Evolutionary conservation across 1,140 invertebrate species (phyloP).

Genomic region (Musca domestica): DNA sequence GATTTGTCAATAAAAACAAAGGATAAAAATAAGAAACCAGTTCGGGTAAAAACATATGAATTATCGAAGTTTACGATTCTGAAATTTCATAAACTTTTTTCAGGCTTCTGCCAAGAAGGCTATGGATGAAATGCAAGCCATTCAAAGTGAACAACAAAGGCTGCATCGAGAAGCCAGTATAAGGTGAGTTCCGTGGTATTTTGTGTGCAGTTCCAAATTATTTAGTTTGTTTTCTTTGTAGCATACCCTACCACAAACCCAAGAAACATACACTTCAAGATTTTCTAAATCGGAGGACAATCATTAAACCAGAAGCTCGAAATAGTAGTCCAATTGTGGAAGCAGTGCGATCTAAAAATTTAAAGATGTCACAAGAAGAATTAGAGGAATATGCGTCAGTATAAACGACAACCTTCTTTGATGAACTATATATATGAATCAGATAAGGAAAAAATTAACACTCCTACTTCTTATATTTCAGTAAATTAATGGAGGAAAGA

Average conservation of each 20-base stretch:
- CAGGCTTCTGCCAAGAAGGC: conserved; percentile 56
- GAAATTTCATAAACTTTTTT: not conserved
- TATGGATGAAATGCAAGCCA: conserved; percentile 52
- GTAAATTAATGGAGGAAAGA: conserved; percentile 56
- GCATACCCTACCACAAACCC: conserved; percentile 71
- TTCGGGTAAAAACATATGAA: not conserved
- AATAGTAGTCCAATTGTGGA: conserved; percentile 34
- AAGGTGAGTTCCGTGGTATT: conserved; percentile 24
- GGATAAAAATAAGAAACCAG: conserved; percentile 31
- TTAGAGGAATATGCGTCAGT: conserved; percentile 56
- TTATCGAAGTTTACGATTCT: no score
- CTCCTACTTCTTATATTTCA: conserved; percentile 28
- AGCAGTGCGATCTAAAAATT: conserved; percentile 33
- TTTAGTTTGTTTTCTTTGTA: conserved; percentile 16
- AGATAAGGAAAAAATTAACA: no score
- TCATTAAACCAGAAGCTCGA: conserved; percentile 42
- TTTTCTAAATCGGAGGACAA: conserved; percentile 59
- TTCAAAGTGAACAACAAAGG: conserved; percentile 60
- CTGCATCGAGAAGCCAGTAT: conserved; percentile 64
- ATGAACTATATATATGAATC: not conserved
- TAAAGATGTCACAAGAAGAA: conserved; percentile 57
- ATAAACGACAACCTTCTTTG: not conserved
- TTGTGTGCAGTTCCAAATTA: no score
- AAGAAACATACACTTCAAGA: conserved; percentile 67
- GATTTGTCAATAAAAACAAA: conserved; percentile 24